phyloP scores from a whole-genome alignment of 2,797 vertebrate species.

The Fistularia tabacaria region DNA sequence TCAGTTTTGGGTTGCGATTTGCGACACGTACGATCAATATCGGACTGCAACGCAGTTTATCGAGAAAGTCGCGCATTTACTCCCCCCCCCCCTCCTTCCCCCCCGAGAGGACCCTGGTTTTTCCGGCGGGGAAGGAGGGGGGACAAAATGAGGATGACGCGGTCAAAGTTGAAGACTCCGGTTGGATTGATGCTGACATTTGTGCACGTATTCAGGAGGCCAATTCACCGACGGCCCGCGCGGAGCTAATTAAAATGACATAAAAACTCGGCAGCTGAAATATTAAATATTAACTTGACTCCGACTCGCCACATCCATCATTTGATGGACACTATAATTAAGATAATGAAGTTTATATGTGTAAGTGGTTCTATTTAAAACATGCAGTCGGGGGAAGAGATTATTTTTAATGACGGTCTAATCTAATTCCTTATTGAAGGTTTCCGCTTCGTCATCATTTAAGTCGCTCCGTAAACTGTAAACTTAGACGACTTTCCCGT shows the following conservation, averaged over 20 bases:
- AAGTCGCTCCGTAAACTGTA: conserved; percentile 20
- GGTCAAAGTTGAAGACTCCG: conserved; percentile 22
- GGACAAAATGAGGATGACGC: conserved; percentile 19
- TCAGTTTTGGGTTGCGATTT: too few relatives aligned
- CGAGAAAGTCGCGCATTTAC: conserved; percentile 23
- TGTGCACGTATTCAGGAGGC: too few relatives aligned
- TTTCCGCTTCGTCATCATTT: conserved; percentile 39
- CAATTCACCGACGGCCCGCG: conserved; percentile 7
- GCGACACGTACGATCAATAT: too few relatives aligned
- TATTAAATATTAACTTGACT: conserved; percentile 65
- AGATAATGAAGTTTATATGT: conserved; percentile 61
- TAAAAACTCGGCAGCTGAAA: conserved; percentile 40
- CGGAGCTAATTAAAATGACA: conserved; percentile 54
- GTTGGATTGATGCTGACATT: too few relatives aligned
- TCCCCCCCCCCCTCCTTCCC: conserved; percentile 26
- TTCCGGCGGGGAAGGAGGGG: too few relatives aligned
- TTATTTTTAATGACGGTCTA: conserved; percentile 26
- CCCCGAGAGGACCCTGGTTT: background rate
- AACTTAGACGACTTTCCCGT: conserved; percentile 1
- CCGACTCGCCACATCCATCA: conserved; percentile 52
- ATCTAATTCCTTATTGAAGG: conserved; percentile 31
- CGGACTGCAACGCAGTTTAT: conserved; percentile 8
- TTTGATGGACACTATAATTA: conserved; percentile 63
- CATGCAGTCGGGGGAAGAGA: conserved; percentile 19
- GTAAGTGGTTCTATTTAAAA: conserved; percentile 62